A percentile compares a stretch with the other conserved stretches of the same genome.
These are phyloP conservation scores for Kryptolebias ocellatus DNA, from an alignment of 2,797 vertebrate species.

Conservation along the genomic window DNA sequence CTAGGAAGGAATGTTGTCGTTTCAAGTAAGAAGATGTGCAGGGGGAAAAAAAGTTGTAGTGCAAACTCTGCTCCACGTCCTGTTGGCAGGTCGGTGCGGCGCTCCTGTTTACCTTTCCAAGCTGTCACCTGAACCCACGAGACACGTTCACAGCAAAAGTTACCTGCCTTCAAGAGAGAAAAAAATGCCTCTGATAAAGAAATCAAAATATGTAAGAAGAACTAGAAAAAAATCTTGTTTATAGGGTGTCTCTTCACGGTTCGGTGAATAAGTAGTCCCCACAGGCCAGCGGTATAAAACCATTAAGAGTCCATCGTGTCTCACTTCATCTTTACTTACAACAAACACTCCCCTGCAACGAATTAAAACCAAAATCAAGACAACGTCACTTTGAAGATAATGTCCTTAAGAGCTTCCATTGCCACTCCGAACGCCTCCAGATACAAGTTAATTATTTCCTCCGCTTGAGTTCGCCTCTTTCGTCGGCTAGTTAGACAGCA, in stretches of 20 bases:
- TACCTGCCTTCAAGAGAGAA: neutral
- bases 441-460: conserved; percentile 54
- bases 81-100: conserved; percentile 10
- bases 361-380: neutral
- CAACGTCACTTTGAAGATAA: neutral
- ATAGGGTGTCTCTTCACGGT: neutral
- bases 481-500: conserved; percentile 30
- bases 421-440: conserved; percentile 1
- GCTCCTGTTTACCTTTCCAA: conserved; percentile 57
- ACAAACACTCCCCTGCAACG: neutral
- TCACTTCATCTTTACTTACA: conserved; percentile 5
- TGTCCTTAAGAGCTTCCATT: neutral
- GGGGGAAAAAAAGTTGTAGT: neutral
- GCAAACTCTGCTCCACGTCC: conserved; percentile 21
- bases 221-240: neutral
- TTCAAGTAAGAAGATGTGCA: conserved; percentile 29
- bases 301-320: neutral
- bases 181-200: neutral
- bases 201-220: conserved; percentile 2
- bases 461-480: conserved; percentile 25
- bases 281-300: neutral
- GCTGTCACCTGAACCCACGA: conserved; percentile 50
- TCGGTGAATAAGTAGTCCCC: neutral
- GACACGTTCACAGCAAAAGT: conserved; percentile 54
- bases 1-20: conserved; percentile 37